Conservation (phyloP, 2,888 invertebrate species). For the Pyrocoelia pectoralis region DNA sequence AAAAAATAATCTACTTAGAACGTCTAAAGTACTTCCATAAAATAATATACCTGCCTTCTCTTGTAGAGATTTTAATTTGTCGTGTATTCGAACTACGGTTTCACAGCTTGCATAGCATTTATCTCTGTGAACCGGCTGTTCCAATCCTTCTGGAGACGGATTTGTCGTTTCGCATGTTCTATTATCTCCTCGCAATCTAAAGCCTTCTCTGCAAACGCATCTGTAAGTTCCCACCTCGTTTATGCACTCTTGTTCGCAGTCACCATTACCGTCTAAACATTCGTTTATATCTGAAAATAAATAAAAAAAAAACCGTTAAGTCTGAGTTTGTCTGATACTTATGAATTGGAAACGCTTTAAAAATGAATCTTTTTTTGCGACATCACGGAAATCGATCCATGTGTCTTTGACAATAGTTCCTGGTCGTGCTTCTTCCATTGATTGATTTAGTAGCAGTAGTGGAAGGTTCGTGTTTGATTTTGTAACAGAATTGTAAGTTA, state of each 20-base stretch:
- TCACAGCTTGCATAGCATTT: constrained; percentile 72
- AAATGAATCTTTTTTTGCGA: too few species aligned
- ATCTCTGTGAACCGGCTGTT: constrained; percentile 59
- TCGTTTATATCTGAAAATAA: constrained; percentile 64
- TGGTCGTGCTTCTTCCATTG: too few species aligned
- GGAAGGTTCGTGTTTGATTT: too few species aligned
- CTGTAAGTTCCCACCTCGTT: constrained; percentile 68
- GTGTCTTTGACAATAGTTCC: too few species aligned
- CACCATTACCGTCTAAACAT: constrained; percentile 63
- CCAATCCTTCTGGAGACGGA: constrained; percentile 35
- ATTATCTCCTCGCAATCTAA: constrained; percentile 64
- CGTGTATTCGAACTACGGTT: constrained; percentile 66
- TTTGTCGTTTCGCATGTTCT: constrained; percentile 63
- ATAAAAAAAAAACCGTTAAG: too few species aligned
- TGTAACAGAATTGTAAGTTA: too few species aligned
- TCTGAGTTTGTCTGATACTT: too few species aligned
- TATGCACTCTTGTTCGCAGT: constrained; percentile 71
- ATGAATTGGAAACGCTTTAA: too few species aligned
- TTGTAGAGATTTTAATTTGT: constrained; percentile 64
- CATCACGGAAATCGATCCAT: too few species aligned
- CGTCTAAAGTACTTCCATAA: not conserved
- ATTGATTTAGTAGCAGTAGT: too few species aligned
- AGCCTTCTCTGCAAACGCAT: constrained; percentile 68
- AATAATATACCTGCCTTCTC: constrained; percentile 58
- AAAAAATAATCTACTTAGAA: not conserved